A percentile compares a stretch with the other conserved stretches of the same genome.
These are phyloP conservation scores for Borostomias antarcticus DNA, from an alignment of 2,797 vertebrate genomes.

Conservation along the genomic window DNA sequence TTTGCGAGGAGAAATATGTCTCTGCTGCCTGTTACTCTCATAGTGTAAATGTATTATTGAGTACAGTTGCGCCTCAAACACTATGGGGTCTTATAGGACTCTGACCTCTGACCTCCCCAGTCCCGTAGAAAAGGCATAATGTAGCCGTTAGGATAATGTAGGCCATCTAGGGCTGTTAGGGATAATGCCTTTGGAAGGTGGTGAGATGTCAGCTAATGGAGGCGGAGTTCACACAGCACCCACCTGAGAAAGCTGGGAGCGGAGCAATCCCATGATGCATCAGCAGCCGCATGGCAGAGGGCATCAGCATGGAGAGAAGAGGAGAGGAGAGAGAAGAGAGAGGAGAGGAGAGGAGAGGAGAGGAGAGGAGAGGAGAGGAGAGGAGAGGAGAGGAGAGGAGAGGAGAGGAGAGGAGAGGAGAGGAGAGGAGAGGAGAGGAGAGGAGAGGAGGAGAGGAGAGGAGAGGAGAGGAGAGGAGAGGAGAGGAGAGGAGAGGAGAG, in stretches of 20 bases:
- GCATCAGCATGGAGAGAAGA: not conserved
- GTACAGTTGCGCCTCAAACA: not conserved
- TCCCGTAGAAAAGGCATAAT: not conserved
- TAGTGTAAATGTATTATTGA: not conserved
- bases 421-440: too few species aligned
- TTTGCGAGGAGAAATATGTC: not conserved
- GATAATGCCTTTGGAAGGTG: not conserved
- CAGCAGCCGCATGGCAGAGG: constrained; percentile 8
- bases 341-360: too few species aligned
- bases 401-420: too few species aligned
- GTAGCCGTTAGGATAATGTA: too few species aligned
- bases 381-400: too few species aligned
- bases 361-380: too few species aligned
- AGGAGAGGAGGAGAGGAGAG: too few species aligned
- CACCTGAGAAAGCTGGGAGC: constrained; percentile 74
- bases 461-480: too few species aligned
- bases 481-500: too few species aligned
- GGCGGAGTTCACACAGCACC: constrained; percentile 31
- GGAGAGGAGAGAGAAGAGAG: not conserved
- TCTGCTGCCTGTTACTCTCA: not conserved
- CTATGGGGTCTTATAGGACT: not conserved
- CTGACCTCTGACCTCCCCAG: not conserved
- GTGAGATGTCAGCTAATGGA: not conserved
- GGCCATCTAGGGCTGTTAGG: not conserved
- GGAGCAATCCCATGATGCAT: constrained; percentile 48